Percentiles rank a stretch among this genome's conserved stretches.
Conservation (phyloP, 2,888 invertebrate species). For the Drosophila gaucha region DNA sequence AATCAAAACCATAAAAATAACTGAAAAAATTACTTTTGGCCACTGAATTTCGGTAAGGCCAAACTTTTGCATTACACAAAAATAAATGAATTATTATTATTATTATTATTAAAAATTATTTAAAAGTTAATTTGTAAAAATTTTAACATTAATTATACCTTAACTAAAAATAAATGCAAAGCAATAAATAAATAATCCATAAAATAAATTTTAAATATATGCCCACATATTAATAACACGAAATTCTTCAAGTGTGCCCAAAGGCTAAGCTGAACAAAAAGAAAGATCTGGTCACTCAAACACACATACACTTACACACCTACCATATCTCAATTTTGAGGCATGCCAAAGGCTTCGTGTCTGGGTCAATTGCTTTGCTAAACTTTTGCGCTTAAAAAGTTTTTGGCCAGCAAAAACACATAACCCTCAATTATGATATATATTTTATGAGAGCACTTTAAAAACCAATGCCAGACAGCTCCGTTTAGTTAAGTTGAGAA, state of each 20-base stretch:
- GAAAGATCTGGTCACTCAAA: slow-evolving; percentile 35
- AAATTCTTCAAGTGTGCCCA: slow-evolving; percentile 29
- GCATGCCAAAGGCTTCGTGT: slow-evolving; percentile 39
- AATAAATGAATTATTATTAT: background rate
- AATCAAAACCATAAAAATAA: slow-evolving; percentile 2
- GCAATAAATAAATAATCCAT: slow-evolving; percentile 19
- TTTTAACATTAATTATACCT: background rate
- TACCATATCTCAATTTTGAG: slow-evolving; percentile 66
- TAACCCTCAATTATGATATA: slow-evolving; percentile 79
- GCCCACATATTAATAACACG: slow-evolving; percentile 35
- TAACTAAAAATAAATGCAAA: background rate
- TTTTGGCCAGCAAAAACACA: slow-evolving; percentile 37
- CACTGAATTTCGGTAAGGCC: background rate
- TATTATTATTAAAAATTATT: background rate
- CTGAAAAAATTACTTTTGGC: background rate
- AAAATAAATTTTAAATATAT: slow-evolving; percentile 20
- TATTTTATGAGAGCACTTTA: slow-evolving; percentile 76
- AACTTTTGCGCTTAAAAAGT: slow-evolving; percentile 40
- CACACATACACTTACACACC: slow-evolving; percentile 1
- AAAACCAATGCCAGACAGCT: slow-evolving; percentile 55
- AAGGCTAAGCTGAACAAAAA: slow-evolving; percentile 16
- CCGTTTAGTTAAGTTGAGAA: slow-evolving; percentile 15
- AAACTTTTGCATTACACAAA: background rate
- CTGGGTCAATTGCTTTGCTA: slow-evolving; percentile 59
- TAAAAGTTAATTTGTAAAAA: background rate